A percentile compares a stretch with the other conserved stretches of the same genome.
phyloP scores from a whole-genome alignment of 2,888 invertebrate genomes.

The Heteromurus nitidus region DNA sequence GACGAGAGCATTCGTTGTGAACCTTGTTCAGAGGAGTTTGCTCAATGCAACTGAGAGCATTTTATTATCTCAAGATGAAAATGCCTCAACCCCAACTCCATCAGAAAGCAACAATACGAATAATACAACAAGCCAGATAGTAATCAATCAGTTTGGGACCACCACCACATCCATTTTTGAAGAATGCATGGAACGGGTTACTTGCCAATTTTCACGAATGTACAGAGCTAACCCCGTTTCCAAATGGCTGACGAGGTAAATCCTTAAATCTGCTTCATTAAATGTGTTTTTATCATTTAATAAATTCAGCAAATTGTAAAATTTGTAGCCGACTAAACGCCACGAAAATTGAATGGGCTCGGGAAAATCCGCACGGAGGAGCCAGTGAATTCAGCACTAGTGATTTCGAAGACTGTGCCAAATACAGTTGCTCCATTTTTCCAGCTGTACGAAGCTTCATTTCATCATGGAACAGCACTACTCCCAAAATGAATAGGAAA shows the following conservation, averaged over 20 bases:
- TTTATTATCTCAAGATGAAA: too few relatives aligned
- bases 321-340: conserved; percentile 32
- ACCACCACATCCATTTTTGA: conserved; percentile 20
- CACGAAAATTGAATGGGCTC: conserved; percentile 48
- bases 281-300: neutral
- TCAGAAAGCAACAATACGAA: too few relatives aligned
- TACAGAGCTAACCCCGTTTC: conserved; percentile 51
- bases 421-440: conserved; percentile 36
- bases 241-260: conserved; percentile 65
- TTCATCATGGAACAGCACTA: neutral
- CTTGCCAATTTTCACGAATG: conserved; percentile 62
- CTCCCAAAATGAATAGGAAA: too few relatives aligned
- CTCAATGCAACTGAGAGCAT: too few relatives aligned
- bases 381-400: conserved; percentile 6
- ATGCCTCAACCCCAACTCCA: too few relatives aligned
- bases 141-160: neutral
- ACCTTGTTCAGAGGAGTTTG: too few relatives aligned
- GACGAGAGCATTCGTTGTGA: too few relatives aligned
- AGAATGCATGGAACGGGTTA: conserved; percentile 65
- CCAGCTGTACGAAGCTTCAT: conserved; percentile 26
- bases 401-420: conserved; percentile 29
- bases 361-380: conserved; percentile 8
- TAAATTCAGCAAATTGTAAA: neutral
- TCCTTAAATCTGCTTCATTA: neutral
- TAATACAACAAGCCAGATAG: too few relatives aligned